These are phyloP conservation scores for Aurelia sp. DNA, from an alignment of 30 jellyfish, hydroid and myxozoan species.

Conservation along the genomic window DNA sequence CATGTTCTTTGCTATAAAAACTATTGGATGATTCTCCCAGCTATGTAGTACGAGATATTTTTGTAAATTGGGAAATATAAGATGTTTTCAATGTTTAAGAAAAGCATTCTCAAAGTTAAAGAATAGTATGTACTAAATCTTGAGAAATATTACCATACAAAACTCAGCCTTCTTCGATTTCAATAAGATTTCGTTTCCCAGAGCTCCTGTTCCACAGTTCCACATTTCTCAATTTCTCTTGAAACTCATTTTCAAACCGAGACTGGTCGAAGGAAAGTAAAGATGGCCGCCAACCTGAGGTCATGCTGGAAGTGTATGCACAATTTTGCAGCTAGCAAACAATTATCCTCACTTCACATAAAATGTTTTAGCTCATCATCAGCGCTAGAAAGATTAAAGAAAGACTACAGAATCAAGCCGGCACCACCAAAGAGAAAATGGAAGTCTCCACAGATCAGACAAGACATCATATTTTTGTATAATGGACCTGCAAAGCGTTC, in stretches of 20 bases:
- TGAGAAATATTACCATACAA: too few species aligned
- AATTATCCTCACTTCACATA: background rate
- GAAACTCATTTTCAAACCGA: conserved; percentile 11
- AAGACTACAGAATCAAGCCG: conserved; percentile 32
- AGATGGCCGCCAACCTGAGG: conserved; percentile 34
- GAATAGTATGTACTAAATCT: too few species aligned
- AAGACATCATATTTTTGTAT: conserved; percentile 51
- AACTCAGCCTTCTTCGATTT: too few species aligned
- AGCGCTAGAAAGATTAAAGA: conserved; percentile 29
- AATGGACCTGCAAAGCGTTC: conserved; percentile 14
- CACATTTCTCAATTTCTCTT: background rate
- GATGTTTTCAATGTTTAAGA: too few species aligned
- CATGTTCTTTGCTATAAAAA: too few species aligned
- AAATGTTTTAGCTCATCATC: conserved; percentile 22
- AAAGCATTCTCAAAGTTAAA: too few species aligned
- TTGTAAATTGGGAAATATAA: too few species aligned
- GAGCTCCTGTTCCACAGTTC: too few species aligned
- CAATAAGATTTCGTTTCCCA: too few species aligned
- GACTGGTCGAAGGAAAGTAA: background rate
- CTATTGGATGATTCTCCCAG: too few species aligned
- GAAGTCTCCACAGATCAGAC: conserved; percentile 15
- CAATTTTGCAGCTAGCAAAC: conserved; percentile 3
- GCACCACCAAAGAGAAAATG: conserved; percentile 38
- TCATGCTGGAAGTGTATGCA: conserved; percentile 48
- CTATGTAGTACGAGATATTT: too few species aligned